Conservation (phyloP, 2,888 invertebrate species). For the Eupelmus urozonus region DNA sequence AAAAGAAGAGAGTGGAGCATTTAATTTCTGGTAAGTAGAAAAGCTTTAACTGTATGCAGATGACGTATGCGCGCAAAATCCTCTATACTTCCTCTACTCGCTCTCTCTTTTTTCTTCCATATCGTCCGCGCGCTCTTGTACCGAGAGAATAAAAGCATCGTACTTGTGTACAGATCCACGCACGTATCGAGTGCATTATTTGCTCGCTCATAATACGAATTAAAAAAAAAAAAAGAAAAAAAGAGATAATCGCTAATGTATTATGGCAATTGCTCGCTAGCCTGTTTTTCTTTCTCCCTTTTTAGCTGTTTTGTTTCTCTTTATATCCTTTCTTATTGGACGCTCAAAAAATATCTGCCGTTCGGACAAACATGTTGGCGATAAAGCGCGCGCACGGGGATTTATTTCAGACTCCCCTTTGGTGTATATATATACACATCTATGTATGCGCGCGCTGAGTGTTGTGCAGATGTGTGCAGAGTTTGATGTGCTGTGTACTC, state of each 20-base stretch:
- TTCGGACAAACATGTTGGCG: conserved; percentile 45
- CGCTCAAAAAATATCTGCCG: conserved; percentile 47
- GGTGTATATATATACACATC: too few relatives aligned
- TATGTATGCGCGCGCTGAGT: too few relatives aligned
- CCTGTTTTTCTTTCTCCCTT: conserved; percentile 15
- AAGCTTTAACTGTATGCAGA: conserved; percentile 16
- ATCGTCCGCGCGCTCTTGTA: conserved; percentile 39
- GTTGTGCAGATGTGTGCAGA: not conserved
- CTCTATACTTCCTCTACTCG: conserved; percentile 48
- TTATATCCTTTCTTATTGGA: conserved; percentile 46
- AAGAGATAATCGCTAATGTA: conserved; percentile 40
- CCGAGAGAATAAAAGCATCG: conserved; percentile 43
- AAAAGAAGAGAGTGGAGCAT: conserved; percentile 1
- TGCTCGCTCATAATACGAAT: conserved; percentile 36
- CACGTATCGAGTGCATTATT: conserved; percentile 51
- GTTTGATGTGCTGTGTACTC: not conserved
- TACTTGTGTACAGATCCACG: conserved; percentile 45
- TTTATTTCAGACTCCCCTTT: conserved; percentile 29
- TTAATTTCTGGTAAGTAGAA: conserved; percentile 38
- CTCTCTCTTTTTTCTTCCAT: conserved; percentile 59
- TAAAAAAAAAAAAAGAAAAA: conserved; percentile 23
- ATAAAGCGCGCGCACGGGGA: conserved; percentile 33
- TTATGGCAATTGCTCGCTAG: conserved; percentile 47
- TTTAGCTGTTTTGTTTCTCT: conserved; percentile 25
- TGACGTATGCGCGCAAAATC: conserved; percentile 59